Conservation (phyloP, 2,113 vertebrate species). For the Plectropomus leopardus region DNA sequence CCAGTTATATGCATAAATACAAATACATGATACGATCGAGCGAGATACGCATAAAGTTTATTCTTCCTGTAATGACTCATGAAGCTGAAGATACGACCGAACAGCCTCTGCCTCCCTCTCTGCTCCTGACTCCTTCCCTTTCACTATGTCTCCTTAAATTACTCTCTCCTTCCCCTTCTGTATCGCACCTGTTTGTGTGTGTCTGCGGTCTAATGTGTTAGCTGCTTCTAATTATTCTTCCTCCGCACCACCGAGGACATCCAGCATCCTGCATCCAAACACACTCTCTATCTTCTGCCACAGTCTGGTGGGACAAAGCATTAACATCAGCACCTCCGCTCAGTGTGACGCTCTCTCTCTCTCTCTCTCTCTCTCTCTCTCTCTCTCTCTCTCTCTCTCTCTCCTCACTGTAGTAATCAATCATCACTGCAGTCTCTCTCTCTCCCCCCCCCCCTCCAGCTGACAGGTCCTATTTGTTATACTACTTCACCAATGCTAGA, state of each 20-base stretch:
- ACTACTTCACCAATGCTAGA: slow-evolving; percentile 47
- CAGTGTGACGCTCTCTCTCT: slow-evolving; percentile 49
- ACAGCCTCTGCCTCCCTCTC: background rate
- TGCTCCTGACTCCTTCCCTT: background rate
- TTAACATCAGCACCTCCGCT: slow-evolving; percentile 77
- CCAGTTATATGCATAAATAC: background rate
- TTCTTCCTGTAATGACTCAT: background rate
- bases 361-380: background rate
- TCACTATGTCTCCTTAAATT: background rate
- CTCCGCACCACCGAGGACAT: slow-evolving; percentile 1
- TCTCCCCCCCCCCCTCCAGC: slow-evolving; percentile 17
- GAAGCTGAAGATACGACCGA: background rate
- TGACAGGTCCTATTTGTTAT: slow-evolving; percentile 79
- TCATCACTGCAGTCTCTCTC: slow-evolving; percentile 34
- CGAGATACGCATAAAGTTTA: background rate
- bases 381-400: slow-evolving; percentile 18
- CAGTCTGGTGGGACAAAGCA: slow-evolving; percentile 56
- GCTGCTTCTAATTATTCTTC: slow-evolving; percentile 7
- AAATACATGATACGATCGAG: background rate
- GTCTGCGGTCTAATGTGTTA: background rate
- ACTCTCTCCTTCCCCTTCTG: background rate
- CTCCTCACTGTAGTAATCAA: slow-evolving; percentile 48
- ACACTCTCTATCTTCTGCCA: slow-evolving; percentile 16
- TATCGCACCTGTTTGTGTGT: background rate
- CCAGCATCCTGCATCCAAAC: background rate